Evolutionary conservation across 2,113 vertebrate species (phyloP), one percentile per base, ranked within the genome.

Genomic region (Xenotilapia leptura): DNA sequence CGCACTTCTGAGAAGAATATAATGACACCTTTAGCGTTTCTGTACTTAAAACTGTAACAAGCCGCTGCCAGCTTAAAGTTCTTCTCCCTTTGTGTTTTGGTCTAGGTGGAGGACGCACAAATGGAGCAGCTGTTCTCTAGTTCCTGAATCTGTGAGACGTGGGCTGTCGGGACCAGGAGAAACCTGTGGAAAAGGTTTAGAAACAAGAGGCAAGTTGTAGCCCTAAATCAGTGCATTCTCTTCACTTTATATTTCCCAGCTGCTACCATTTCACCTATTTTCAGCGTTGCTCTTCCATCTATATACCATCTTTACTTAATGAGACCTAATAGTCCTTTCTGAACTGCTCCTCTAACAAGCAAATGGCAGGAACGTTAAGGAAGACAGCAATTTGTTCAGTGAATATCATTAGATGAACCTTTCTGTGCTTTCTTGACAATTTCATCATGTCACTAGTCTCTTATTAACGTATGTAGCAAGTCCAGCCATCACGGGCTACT

Each of bases 41-140:
- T 12, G 21, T 75, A 49, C 42, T 19, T n/a, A 9, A 38, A 84
- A 47, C 33, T 38, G 21, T n/a, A 51, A 38, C n/a, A 11, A 73
- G 6, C n/a, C 19, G 2, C n/a, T 49, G 9, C 11, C 5, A 13
- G 58, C 23, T 6, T 38, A 17, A 45, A 45, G 17, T 81, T 33
- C 75, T 33, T 47, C 11, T 84, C 3, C 73, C 6, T 87, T 6
- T 86, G 11, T 58, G 3, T 86, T 90, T 80, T 4, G 65, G 96
- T 97, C 40, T 86, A 99, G 99, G 58, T 99, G 99, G 99, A 96
- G 91, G 88, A 94, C 92, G 12, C 97, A 99, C 80, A 97, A 95
- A 86, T 99, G 99, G 99, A 96, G 97, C 83, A 94, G 94, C 55
- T 99, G 98, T 31, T 93, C 96, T 38, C 89, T 98, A 77, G 98